Conservation (phyloP, 2,888 invertebrate species). For the Andrena fulva region DNA sequence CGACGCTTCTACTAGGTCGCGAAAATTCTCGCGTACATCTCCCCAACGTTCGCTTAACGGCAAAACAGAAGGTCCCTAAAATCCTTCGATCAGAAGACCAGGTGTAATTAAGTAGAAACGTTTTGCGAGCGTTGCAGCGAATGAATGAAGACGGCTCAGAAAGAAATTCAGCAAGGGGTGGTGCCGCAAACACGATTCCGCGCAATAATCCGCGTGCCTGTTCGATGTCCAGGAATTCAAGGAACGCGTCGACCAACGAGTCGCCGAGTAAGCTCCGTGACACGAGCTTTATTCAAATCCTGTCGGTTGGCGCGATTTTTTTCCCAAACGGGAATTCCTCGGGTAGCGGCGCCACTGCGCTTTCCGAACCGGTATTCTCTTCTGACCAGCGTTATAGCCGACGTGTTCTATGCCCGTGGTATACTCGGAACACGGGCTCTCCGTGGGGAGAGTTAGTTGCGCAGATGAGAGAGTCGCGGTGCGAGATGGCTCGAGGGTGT, state of each 20-base stretch:
- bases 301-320: conserved; percentile 36
- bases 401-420: conserved; percentile 61
- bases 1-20: conserved; percentile 30
- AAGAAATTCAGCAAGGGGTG: background rate
- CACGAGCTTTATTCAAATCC: conserved; percentile 52
- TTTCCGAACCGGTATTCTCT: conserved; percentile 78
- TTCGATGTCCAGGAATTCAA: conserved; percentile 33
- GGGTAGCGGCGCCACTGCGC: conserved; percentile 73
- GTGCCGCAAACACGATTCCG: background rate
- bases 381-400: conserved; percentile 74
- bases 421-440: conserved; percentile 56
- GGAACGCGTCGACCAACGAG: conserved; percentile 39
- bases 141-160: background rate
- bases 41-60: background rate
- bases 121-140: background rate
- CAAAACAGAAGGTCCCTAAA: no score
- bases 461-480: conserved; percentile 56
- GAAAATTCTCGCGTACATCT: conserved; percentile 4
- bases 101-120: no score
- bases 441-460: conserved; percentile 55
- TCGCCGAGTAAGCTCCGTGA: conserved; percentile 25
- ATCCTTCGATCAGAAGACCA: no score
- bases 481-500: conserved; percentile 73
- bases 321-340: conserved; percentile 53
- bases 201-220: conserved; percentile 25